Percentiles rank a stretch among this genome's conserved stretches.
These are phyloP conservation scores for Drosophila pseudotalamancana DNA, from an alignment of 2,888 invertebrate genomes.

Conservation along the genomic window DNA sequence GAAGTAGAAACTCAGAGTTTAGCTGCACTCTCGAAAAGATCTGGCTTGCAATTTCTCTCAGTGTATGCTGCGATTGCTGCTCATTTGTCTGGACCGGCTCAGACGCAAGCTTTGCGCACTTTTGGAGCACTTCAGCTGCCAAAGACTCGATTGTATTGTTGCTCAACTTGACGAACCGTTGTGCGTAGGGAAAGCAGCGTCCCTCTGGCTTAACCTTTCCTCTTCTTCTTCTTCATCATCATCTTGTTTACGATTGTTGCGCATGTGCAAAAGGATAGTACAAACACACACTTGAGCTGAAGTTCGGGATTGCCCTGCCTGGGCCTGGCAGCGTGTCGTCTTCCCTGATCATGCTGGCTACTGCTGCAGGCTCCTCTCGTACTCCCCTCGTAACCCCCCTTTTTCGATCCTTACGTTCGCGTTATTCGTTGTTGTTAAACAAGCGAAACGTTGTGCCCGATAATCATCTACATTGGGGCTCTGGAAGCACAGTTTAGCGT, in stretches of 20 bases:
- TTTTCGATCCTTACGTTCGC: not conserved
- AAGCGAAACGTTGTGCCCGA: conserved; percentile 78
- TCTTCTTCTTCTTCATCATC: not conserved
- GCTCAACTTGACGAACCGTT: conserved; percentile 48
- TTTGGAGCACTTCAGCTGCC: conserved; percentile 78
- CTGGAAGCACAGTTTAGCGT: conserved; percentile 69
- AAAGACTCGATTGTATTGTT: conserved; percentile 34
- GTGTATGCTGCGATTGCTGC: conserved; percentile 59
- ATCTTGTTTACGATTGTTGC: conserved; percentile 26
- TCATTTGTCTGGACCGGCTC: conserved; percentile 74
- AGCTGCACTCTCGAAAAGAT: not conserved
- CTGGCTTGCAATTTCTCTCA: conserved; percentile 18
- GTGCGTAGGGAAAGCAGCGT: conserved; percentile 52
- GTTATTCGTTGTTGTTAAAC: conserved; percentile 80
- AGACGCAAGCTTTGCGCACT: conserved; percentile 79
- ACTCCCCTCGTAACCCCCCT: conserved; percentile 14
- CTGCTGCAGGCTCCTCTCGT: conserved; percentile 8
- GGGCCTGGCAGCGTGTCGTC: conserved; percentile 39
- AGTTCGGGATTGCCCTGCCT: conserved; percentile 60
- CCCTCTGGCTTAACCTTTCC: conserved; percentile 16
- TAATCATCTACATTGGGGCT: conserved; percentile 71
- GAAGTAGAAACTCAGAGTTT: not conserved
- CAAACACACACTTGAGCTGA: conserved; percentile 13
- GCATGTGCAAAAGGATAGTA: conserved; percentile 65
- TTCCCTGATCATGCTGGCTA: conserved; percentile 52